These are phyloP conservation scores for Mormyrus proboscirostris DNA, from an alignment of 2,797 vertebrate species.

Conservation along the genomic window DNA sequence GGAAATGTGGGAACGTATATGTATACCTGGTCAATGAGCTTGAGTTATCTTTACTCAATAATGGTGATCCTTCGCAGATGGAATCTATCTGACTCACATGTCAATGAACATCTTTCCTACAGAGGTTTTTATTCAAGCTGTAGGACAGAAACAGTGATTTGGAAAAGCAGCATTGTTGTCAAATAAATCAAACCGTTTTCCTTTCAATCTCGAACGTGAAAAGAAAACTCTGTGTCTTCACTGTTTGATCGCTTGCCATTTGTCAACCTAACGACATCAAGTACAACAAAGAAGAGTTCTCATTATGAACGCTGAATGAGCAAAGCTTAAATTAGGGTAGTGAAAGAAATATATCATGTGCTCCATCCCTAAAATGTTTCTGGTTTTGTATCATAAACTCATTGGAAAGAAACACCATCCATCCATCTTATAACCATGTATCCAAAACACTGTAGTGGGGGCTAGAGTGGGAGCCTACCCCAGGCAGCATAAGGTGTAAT, in stretches of 20 bases:
- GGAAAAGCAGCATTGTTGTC: not conserved
- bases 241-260: not conserved
- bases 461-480: not conserved
- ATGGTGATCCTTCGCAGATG: not conserved
- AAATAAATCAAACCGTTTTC: not conserved
- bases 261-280: not conserved
- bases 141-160: not conserved
- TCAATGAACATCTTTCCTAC: conserved; percentile 11
- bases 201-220: not conserved
- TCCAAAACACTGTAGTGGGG: not conserved
- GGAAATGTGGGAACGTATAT: not conserved
- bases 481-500: not conserved
- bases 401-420: not conserved
- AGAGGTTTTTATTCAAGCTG: not conserved
- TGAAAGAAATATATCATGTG: not conserved
- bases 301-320: not conserved
- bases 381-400: not conserved
- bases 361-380: not conserved
- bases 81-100: not conserved
- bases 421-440: not conserved
- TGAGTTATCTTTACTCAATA: conserved; percentile 8
- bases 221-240: not conserved
- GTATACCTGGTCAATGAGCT: not conserved
- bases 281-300: not conserved
- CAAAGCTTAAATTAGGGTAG: not conserved